Evolutionary conservation across 2,113 vertebrate genomes (phyloP), one percentile per base, ranked within the genome.

Genomic region (Oceanites oceanicus): DNA sequence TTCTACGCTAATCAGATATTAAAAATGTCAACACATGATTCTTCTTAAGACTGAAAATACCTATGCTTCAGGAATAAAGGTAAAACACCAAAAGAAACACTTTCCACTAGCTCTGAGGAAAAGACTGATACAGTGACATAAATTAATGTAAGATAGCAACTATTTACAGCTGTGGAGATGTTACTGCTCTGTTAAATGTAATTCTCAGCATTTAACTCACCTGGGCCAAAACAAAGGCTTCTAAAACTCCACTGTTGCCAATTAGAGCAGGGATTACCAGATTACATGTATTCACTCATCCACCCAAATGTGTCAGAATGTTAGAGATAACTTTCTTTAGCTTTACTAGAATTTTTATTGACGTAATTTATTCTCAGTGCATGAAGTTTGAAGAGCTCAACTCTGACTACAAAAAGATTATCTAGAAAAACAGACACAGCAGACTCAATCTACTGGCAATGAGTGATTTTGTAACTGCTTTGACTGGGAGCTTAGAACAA

Each of bases 331-430:
- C 71, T 93, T 96, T 96, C 70, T 83, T 83, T 80, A 93, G 40
- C 50, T 91, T 77, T 92, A 96, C 88, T 12, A 95, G 50, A 94
- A 88, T 88, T 93, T 96, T 95, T 91, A 96, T 32, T 92, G 75
- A 92, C 80, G 59, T 34, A 88, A 88, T 96, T 96, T 95, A 52
- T 96, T 61, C 66, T 94, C 63, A 67, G 16, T 74, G 49, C 68
- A 94, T 95, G 42, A 96, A 40, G 58, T 78, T 7, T 63, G 58
- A 94, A 94, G 44, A 96, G 49, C 49, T 84, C 65, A 94, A 25
- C 20, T 91, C 79, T 80, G 20, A 30, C 66, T 83, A 56, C 21
- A 67, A 82, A 93, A 66, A 65, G 72, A 59, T 79, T 90, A 34
- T 72, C 49, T 52, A 75, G 78, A 79, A 95, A 93, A 94, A 67